Conservation (phyloP, 2,888 invertebrate genomes). For the Orgyia antiqua region DNA sequence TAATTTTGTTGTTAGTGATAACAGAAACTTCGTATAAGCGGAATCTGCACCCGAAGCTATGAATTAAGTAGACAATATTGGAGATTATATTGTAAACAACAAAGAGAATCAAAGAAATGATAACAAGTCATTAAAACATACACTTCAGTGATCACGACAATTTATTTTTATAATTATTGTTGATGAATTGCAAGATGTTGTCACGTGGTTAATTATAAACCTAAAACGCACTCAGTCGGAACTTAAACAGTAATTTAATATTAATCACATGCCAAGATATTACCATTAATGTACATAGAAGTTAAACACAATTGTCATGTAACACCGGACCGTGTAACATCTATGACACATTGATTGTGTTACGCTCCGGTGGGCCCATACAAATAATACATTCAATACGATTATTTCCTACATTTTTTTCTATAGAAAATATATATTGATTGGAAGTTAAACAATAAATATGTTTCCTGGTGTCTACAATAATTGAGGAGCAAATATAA, state of each 20-base stretch:
- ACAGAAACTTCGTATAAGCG: no score
- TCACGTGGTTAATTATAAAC: slow-evolving; percentile 3
- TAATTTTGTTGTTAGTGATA: no score
- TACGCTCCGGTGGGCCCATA: slow-evolving; percentile 9
- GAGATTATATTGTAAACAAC: no score
- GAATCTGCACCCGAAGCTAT: no score
- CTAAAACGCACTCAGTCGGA: slow-evolving; percentile 5
- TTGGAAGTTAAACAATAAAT: background rate
- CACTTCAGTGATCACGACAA: no score
- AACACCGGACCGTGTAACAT: slow-evolving; percentile 4
- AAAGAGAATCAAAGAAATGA: no score
- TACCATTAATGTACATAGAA: background rate
- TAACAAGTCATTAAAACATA: no score
- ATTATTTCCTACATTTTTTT: background rate
- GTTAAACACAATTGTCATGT: background rate
- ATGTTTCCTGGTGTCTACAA: background rate
- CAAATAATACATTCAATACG: slow-evolving; percentile 4
- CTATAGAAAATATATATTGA: background rate
- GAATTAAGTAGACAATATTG: no score
- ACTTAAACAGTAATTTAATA: no score
- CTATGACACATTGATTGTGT: slow-evolving; percentile 6
- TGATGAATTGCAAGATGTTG: background rate
- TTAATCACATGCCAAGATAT: background rate
- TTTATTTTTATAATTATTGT: background rate
- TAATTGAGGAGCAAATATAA: background rate